These are phyloP conservation scores for Labia minor DNA, from an alignment of 2,888 invertebrate species.

Conservation along the genomic window DNA sequence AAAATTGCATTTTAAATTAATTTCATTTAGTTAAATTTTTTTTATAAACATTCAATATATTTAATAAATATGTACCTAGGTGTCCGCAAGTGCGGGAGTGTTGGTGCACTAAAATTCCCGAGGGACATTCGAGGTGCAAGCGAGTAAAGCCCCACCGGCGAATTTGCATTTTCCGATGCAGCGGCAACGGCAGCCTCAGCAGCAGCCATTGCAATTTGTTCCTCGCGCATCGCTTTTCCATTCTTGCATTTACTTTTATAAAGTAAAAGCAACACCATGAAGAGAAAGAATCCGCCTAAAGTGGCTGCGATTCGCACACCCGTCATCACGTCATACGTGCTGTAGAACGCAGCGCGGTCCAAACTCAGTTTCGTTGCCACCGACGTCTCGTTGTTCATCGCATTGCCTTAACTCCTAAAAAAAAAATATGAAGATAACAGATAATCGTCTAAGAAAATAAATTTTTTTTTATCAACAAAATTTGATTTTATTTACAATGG, in stretches of 20 bases:
- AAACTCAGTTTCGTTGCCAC: neutral
- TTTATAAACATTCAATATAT: too few relatives aligned
- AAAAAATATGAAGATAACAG: too few relatives aligned
- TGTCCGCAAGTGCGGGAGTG: slow-evolving; percentile 36
- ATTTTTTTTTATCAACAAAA: too few relatives aligned
- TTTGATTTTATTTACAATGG: too few relatives aligned
- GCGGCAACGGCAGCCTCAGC: slow-evolving; percentile 59
- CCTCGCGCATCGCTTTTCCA: slow-evolving; percentile 46
- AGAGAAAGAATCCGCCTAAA: slow-evolving; percentile 78
- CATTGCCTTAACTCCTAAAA: neutral
- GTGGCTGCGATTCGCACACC: slow-evolving; percentile 86
- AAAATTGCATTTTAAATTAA: too few relatives aligned
- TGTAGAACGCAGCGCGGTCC: slow-evolving; percentile 72
- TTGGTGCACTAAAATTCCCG: slow-evolving; percentile 54
- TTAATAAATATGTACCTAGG: neutral
- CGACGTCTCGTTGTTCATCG: slow-evolving; percentile 1
- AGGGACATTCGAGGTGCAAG: slow-evolving; percentile 48
- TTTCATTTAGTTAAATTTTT: too few relatives aligned
- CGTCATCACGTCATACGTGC: slow-evolving; percentile 88
- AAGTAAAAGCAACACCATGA: slow-evolving; percentile 82
- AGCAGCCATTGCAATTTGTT: slow-evolving; percentile 57
- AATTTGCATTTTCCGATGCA: slow-evolving; percentile 30
- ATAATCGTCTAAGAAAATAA: too few relatives aligned
- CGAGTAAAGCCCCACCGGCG: slow-evolving; percentile 25
- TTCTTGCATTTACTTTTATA: slow-evolving; percentile 69